Conservation (phyloP, 2,888 invertebrate genomes). For the Macaria liturata region DNA sequence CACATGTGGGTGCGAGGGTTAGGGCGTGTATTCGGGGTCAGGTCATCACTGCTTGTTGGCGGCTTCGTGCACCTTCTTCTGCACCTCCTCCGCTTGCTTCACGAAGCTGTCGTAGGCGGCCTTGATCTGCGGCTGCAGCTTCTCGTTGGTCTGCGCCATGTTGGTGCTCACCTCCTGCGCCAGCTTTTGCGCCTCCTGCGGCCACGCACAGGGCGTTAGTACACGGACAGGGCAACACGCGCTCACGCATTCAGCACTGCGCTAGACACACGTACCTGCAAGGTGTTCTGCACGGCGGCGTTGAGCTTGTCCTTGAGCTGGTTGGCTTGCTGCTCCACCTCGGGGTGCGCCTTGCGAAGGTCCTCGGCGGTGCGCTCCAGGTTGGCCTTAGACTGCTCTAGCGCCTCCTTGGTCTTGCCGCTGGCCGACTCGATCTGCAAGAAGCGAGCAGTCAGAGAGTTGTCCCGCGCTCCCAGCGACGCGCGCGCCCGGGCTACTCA, state of each 20-base stretch:
- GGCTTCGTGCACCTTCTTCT: conserved; percentile 70
- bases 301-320: conserved; percentile 59
- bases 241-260: too few relatives aligned
- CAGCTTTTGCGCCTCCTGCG: conserved; percentile 63
- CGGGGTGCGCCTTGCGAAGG: conserved; percentile 67
- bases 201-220: background rate
- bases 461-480: background rate
- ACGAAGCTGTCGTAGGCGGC: conserved; percentile 68
- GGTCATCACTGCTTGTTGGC: conserved; percentile 62
- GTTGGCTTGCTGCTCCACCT: conserved; percentile 64
- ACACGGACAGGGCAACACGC: background rate
- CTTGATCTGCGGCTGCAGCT: conserved; percentile 69
- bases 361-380: conserved; percentile 59
- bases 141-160: conserved; percentile 64
- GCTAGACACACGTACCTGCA: conserved; percentile 44
- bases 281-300: conserved; percentile 55
- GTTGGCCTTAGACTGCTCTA: conserved; percentile 57
- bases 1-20: too few relatives aligned
- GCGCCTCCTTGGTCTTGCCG: conserved; percentile 67
- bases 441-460: background rate
- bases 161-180: conserved; percentile 62
- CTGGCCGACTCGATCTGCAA: conserved; percentile 62
- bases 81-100: conserved; percentile 59
- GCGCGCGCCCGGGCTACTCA: conserved; percentile 46
- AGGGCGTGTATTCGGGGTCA: too few relatives aligned